Percentiles rank a stretch among this genome's conserved stretches.
Evolutionary conservation across 2,797 vertebrate genomes (phyloP).

Genomic region (Chromobotia macracanthus): DNA sequence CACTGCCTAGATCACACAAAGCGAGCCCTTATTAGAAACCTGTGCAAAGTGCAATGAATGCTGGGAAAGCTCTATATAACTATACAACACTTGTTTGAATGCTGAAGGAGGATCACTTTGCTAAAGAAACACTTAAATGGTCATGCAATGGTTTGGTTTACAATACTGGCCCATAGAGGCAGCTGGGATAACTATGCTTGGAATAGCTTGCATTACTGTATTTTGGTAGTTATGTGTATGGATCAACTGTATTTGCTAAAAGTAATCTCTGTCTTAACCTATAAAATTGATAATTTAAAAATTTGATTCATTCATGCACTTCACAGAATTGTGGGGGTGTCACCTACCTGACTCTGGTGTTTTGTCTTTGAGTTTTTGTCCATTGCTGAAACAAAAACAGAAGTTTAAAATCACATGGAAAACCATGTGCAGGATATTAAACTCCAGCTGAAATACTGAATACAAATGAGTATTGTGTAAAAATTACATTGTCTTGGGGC

Average conservation of each 20-base stretch:
- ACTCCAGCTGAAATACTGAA: not conserved
- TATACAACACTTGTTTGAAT: not conserved
- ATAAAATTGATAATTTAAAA: too few species aligned
- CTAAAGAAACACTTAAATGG: not conserved
- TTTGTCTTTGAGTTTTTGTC: conserved; percentile 68
- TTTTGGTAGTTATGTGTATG: too few species aligned
- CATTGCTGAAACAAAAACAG: conserved; percentile 64
- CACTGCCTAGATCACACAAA: conserved; percentile 56
- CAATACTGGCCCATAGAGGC: conserved; percentile 53
- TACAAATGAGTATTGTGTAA: not conserved
- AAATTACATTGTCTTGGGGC: not conserved
- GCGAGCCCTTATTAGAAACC: conserved; percentile 54
- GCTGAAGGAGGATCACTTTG: not conserved
- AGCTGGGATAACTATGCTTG: not conserved
- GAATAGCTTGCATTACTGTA: not conserved
- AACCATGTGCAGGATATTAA: conserved; percentile 39
- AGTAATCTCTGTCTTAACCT: too few species aligned
- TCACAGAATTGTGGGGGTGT: not conserved
- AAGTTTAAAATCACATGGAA: conserved; percentile 21
- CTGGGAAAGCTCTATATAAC: too few species aligned
- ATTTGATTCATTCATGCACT: too few species aligned
- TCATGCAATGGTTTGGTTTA: not conserved
- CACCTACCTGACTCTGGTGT: conserved; percentile 70
- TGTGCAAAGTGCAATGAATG: conserved; percentile 30
- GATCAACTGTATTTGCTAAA: too few species aligned